Evolutionary conservation across 2,797 vertebrate genomes (phyloP).

Genomic region (Sparidentex hasta): DNA sequence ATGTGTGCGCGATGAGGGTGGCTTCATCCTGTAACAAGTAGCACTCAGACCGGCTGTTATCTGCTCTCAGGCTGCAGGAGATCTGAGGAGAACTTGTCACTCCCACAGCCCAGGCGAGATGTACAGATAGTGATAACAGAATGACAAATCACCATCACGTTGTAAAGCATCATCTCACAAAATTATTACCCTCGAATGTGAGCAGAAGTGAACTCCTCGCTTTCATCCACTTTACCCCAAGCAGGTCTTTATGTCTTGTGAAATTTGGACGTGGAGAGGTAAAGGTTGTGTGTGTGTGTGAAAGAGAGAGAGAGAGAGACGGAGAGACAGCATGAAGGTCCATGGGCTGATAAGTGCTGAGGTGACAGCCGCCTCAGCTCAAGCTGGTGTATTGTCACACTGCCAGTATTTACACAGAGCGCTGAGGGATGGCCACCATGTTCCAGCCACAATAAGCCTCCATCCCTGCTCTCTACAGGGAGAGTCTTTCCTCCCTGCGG

Average conservation of each 20-base stretch:
- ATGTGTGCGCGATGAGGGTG: constrained; percentile 84
- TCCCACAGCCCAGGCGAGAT: constrained; percentile 61
- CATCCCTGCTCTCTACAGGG: constrained; percentile 42
- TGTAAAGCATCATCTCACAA: not conserved
- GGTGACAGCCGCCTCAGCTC: constrained; percentile 63
- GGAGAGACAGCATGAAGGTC: constrained; percentile 29
- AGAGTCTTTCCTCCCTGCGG: constrained; percentile 16
- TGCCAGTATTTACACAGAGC: constrained; percentile 70
- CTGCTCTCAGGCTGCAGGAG: constrained; percentile 54
- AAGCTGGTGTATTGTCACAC: constrained; percentile 56
- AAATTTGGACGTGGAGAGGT: not conserved
- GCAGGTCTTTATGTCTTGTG: not conserved
- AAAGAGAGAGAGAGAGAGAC: constrained; percentile 12
- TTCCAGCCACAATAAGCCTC: constrained; percentile 72
- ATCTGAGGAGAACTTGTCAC: constrained; percentile 70
- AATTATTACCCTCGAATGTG: not conserved
- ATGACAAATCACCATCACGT: constrained; percentile 10
- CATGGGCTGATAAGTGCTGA: constrained; percentile 37
- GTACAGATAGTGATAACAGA: constrained; percentile 47
- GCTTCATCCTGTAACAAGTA: constrained; percentile 84
- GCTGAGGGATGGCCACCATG: constrained; percentile 60
- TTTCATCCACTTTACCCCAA: not conserved
- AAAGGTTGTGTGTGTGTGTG: not conserved
- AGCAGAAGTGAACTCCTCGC: not conserved
- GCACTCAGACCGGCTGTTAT: constrained; percentile 84